phyloP scores from a whole-genome alignment of 1,140 invertebrate genomes.

The Orius laevigatus region DNA sequence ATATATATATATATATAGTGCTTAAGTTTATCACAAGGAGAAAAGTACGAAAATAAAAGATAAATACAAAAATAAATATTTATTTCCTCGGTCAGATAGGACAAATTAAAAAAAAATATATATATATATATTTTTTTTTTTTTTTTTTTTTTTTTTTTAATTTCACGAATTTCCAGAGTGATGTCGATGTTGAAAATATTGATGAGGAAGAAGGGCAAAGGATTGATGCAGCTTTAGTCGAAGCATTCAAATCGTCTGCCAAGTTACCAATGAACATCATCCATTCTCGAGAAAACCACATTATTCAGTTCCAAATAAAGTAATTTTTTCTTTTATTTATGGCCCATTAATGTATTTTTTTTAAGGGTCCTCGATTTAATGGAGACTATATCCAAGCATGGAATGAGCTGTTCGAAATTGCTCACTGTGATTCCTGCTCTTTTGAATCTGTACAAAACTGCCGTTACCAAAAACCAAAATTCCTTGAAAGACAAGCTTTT shows the following conservation, averaged over 20 bases:
- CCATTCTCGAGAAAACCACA: constrained; percentile 1
- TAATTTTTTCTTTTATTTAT: too few relatives aligned
- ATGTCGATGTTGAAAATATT: constrained; percentile 1
- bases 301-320: neutral
- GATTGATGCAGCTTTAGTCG: constrained; percentile 1
- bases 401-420: neutral
- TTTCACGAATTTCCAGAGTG: too few relatives aligned
- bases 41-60: too few relatives aligned
- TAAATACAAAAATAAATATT: too few relatives aligned
- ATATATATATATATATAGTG: too few relatives aligned
- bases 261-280: neutral
- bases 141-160: too few relatives aligned
- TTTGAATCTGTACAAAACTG: neutral
- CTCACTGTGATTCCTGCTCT: neutral
- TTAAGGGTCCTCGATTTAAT: constrained; percentile 1
- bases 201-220: neutral
- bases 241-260: constrained; percentile 1
- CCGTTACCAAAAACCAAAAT: neutral
- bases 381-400: neutral
- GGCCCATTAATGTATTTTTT: too few relatives aligned
- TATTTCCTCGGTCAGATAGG: too few relatives aligned
- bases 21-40: too few relatives aligned
- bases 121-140: too few relatives aligned
- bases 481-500: too few relatives aligned
- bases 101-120: too few relatives aligned